Conservation (phyloP, 2,797 vertebrate genomes). For the Labeo calbasu region DNA sequence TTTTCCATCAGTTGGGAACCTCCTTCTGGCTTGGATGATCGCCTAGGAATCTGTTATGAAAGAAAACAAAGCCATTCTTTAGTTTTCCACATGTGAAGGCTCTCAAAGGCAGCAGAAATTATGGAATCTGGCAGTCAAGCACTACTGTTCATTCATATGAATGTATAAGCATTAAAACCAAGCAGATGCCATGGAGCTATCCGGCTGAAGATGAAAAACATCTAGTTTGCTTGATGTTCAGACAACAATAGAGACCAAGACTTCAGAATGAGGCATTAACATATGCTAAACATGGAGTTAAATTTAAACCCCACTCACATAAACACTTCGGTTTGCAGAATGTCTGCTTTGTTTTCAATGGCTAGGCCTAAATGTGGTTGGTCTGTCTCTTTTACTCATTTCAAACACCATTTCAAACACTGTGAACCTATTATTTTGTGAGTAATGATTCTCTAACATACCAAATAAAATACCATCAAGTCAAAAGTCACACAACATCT, state of each 20-base stretch:
- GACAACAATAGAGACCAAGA: background rate
- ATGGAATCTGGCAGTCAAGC: background rate
- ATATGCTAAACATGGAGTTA: background rate
- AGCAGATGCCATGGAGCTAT: background rate
- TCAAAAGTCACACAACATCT: conserved; percentile 43
- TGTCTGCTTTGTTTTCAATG: conserved; percentile 11
- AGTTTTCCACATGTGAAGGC: conserved; percentile 7
- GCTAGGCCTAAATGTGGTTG: conserved; percentile 11
- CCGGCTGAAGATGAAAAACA: background rate
- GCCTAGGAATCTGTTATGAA: conserved; percentile 42
- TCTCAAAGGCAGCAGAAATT: conserved; percentile 3
- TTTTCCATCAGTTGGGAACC: conserved; percentile 45
- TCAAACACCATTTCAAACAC: conserved; percentile 10
- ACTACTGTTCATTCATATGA: conserved; percentile 1
- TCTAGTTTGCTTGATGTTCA: conserved; percentile 6
- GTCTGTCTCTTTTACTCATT: conserved; percentile 8
- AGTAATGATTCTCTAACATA: conserved; percentile 36
- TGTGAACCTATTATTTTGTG: conserved; percentile 43
- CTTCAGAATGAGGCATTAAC: background rate
- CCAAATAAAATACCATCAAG: conserved; percentile 44
- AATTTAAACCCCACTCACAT: background rate
- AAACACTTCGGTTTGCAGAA: background rate
- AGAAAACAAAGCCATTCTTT: conserved; percentile 26
- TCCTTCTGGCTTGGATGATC: conserved; percentile 16
- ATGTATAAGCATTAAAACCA: background rate